These are phyloP conservation scores for Anneissia japonica DNA, from an alignment of 35 echinoderm and acorn worm genomes.

Conservation along the genomic window DNA sequence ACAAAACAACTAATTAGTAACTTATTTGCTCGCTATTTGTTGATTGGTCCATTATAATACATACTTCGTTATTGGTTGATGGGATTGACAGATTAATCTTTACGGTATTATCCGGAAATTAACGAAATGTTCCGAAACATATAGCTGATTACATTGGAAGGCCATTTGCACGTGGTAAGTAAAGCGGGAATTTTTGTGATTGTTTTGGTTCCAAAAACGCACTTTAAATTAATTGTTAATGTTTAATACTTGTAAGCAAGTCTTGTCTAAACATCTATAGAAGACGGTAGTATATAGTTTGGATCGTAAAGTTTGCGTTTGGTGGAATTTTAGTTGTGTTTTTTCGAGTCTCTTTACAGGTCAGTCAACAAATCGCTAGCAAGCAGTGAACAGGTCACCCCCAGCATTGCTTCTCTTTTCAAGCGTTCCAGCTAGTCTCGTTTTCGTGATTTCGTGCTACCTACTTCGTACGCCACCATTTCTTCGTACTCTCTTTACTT, in stretches of 20 bases:
- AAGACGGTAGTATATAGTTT: neutral
- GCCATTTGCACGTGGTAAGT: slow-evolving; percentile 1
- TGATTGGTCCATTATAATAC: too few species aligned
- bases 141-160: neutral
- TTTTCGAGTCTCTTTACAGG: neutral
- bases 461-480: too few species aligned
- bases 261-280: neutral
- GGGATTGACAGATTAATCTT: neutral
- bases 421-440: neutral
- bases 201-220: neutral
- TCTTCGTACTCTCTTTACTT: too few species aligned
- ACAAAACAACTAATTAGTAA: too few species aligned
- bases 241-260: neutral
- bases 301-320: neutral
- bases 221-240: neutral
- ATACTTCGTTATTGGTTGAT: neutral
- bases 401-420: neutral
- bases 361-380: neutral
- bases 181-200: neutral
- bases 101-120: neutral
- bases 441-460: too few species aligned
- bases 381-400: neutral
- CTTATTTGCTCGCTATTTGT: too few species aligned
- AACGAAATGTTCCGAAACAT: neutral
- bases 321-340: neutral